Conservation (phyloP, 2,888 invertebrate genomes). For the Drosophila melanocephala region DNA sequence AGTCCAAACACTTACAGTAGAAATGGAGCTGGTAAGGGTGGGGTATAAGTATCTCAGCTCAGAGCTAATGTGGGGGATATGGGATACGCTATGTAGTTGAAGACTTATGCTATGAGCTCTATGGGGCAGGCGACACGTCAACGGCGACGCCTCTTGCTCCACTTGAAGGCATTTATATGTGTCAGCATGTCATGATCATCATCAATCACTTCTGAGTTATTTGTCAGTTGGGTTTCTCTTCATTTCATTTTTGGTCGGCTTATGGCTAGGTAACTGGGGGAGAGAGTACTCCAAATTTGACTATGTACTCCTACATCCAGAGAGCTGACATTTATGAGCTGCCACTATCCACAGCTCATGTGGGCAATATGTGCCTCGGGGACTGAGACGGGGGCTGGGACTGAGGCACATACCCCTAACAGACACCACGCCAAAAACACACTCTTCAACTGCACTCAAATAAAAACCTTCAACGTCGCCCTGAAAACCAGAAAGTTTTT, state of each 20-base stretch:
- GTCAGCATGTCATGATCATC: conserved; percentile 75
- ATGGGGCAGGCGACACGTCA: conserved; percentile 58
- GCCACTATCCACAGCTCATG: conserved; percentile 52
- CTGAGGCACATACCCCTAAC: conserved; percentile 6
- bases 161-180: conserved; percentile 79
- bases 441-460: conserved; percentile 1
- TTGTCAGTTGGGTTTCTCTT: conserved; percentile 65
- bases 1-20: conserved; percentile 32
- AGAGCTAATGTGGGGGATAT: conserved; percentile 46
- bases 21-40: not conserved
- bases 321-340: conserved; percentile 73
- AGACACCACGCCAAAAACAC: conserved; percentile 5
- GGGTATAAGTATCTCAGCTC: conserved; percentile 33
- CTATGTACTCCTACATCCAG: conserved; percentile 31
- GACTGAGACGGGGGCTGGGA: not conserved
- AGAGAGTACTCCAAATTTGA: conserved; percentile 11
- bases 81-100: conserved; percentile 24
- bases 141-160: conserved; percentile 66
- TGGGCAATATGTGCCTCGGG: conserved; percentile 19
- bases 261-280: not conserved
- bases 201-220: conserved; percentile 79
- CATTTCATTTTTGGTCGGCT: conserved; percentile 2
- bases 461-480: not conserved
- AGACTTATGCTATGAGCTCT: conserved; percentile 32
- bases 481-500: not conserved